Percentiles rank a stretch among this genome's conserved stretches.
phyloP scores from a whole-genome alignment of 2,113 vertebrate genomes.

The Colaptes auratus region DNA sequence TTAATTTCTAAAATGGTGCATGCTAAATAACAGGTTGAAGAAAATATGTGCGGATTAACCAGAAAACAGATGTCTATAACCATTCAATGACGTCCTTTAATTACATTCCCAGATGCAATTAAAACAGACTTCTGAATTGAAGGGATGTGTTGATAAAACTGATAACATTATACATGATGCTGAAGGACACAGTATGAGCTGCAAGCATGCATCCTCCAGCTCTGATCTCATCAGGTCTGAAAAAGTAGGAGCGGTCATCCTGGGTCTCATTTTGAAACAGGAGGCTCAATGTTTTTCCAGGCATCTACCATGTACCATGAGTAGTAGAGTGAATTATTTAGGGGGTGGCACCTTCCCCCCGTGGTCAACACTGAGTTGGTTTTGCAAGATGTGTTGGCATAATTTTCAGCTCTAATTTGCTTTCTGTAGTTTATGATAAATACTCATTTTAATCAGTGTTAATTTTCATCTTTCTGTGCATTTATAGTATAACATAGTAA shows the following conservation, averaged over 20 bases:
- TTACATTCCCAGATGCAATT: constrained; percentile 52
- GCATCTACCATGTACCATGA: background rate
- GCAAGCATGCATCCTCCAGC: constrained; percentile 11
- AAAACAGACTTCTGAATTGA: constrained; percentile 40
- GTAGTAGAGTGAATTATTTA: background rate
- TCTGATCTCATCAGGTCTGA: constrained; percentile 23
- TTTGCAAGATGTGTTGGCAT: background rate
- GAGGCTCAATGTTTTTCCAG: background rate
- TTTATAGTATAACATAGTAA: background rate
- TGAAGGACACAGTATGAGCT: constrained; percentile 38
- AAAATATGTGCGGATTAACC: constrained; percentile 26
- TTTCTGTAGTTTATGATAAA: background rate
- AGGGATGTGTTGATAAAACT: constrained; percentile 59
- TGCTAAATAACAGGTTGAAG: constrained; percentile 45
- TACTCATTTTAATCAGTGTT: background rate
- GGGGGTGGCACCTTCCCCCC: background rate
- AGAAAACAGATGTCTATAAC: constrained; percentile 60
- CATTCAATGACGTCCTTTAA: constrained; percentile 10
- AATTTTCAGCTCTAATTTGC: background rate
- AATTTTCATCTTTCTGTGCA: background rate
- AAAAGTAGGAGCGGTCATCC: background rate
- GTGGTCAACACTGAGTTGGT: background rate
- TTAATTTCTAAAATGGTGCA: background rate
- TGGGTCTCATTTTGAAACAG: constrained; percentile 1
- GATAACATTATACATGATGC: constrained; percentile 57